Evolutionary conservation across 2,113 vertebrate species (phyloP).

Genomic region (Todiramphus chloris): DNA sequence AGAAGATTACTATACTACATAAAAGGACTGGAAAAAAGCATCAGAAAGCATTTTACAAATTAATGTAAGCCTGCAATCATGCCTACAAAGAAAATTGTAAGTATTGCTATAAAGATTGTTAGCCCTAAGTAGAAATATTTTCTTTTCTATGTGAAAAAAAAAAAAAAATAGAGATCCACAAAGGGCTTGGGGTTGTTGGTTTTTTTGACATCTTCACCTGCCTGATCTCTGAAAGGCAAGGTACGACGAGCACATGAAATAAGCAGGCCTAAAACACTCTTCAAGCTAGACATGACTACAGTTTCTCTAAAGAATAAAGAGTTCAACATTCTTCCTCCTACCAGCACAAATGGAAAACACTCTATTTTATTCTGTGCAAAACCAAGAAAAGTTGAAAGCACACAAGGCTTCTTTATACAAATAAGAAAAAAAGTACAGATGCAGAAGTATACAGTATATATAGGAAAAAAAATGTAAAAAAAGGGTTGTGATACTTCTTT

Average conservation of each 20-base stretch:
- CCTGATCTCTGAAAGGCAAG: not conserved
- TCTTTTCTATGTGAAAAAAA: not conserved
- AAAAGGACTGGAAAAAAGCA: not conserved
- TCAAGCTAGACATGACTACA: not conserved
- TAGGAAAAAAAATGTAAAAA: not conserved
- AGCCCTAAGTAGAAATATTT: not conserved
- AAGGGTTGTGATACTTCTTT: not conserved
- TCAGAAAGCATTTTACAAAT: not conserved
- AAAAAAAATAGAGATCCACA: not conserved
- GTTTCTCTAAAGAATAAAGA: not conserved
- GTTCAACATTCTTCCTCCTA: not conserved
- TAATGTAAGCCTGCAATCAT: not conserved
- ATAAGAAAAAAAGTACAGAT: not conserved
- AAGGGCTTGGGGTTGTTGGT: not conserved
- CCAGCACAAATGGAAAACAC: not conserved
- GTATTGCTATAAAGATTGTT: not conserved
- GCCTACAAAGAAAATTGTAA: not conserved
- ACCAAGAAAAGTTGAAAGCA: not conserved
- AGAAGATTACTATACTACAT: not conserved
- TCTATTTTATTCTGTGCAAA: not conserved
- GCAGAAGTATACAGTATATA: not conserved
- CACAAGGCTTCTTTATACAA: not conserved
- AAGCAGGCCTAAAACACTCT: not conserved
- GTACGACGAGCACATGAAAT: rapidly evolving
- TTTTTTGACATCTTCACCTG: not conserved